Evolutionary conservation across 2,113 vertebrate genomes (phyloP).

Genomic region (Octodon degus): DNA sequence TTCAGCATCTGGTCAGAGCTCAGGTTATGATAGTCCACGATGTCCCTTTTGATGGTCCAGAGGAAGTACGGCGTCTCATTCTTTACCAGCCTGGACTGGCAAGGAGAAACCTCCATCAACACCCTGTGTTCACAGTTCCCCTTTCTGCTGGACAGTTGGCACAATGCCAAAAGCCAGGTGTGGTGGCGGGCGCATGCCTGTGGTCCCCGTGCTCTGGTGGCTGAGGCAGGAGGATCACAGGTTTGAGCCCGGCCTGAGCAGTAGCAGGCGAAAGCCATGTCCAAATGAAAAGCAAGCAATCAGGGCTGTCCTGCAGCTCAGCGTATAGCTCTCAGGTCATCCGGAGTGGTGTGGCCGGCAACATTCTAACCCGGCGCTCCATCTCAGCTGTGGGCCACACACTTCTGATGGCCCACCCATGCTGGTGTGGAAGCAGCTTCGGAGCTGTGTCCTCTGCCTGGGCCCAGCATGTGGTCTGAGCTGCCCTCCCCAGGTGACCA

Average conservation of each 20-base stretch:
- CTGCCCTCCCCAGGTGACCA: neutral
- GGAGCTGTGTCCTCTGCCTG: neutral
- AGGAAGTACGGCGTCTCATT: constrained; percentile 76
- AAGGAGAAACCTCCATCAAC: constrained; percentile 25
- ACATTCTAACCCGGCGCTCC: accelerated
- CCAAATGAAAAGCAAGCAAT: neutral
- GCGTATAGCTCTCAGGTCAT: neutral
- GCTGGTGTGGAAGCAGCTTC: accelerated
- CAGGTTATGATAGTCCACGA: constrained; percentile 70
- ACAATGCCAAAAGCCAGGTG: accelerated
- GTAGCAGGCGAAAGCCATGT: neutral
- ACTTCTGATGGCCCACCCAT: neutral
- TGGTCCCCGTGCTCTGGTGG: neutral
- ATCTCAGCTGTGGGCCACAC: too few relatives aligned
- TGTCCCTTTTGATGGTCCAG: constrained; percentile 81
- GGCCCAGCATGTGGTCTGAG: neutral
- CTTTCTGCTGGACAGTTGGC: accelerated
- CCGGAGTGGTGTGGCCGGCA: neutral
- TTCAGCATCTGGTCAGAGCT: constrained; percentile 80
- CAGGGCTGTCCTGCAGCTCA: neutral
- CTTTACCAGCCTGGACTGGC: constrained; percentile 81
- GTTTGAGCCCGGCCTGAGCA: neutral
- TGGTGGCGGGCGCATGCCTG: too few relatives aligned
- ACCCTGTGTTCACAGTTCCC: neutral
- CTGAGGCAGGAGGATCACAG: neutral